Evolutionary conservation across 2,888 invertebrate genomes (phyloP).

Genomic region (Monoplex corrugatus): DNA sequence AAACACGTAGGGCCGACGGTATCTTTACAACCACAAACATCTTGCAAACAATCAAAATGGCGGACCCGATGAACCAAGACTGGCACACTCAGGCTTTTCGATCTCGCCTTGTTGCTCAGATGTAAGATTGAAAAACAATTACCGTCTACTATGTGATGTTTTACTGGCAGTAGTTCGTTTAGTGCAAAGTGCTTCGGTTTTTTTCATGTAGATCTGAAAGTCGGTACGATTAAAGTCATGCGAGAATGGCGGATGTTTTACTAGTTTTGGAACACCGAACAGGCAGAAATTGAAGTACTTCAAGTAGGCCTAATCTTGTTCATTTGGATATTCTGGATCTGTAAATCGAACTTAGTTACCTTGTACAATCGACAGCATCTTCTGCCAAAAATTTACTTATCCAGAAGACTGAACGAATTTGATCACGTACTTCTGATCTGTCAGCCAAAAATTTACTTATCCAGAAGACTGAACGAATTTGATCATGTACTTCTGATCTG

Average conservation of each 20-base stretch:
- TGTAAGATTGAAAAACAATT: constrained; percentile 71
- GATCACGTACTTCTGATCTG: no score
- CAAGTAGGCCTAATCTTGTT: no score
- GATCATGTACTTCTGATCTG: no score
- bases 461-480: no score
- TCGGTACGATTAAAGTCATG: neutral
- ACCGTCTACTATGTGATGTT: neutral
- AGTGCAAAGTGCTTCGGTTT: neutral
- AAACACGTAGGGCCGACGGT: neutral
- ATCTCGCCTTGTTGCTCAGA: constrained; percentile 71
- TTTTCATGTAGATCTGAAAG: neutral
- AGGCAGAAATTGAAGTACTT: neutral
- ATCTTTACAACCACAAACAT: neutral
- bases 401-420: no score
- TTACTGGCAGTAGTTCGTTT: neutral
- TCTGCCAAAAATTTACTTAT: no score
- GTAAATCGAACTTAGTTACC: no score
- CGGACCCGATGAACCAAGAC: constrained; percentile 63
- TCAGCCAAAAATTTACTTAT: no score
- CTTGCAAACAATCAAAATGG: constrained; percentile 59
- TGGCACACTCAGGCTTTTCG: constrained; percentile 73
- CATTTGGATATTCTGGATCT: no score
- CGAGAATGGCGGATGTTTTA: neutral
- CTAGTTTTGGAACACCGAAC: neutral
- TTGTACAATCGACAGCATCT: no score